Evolutionary conservation across 2,797 vertebrate species (phyloP), one percentile per base, ranked within the genome.

Genomic region (Neosilurus hyrtlii): DNA sequence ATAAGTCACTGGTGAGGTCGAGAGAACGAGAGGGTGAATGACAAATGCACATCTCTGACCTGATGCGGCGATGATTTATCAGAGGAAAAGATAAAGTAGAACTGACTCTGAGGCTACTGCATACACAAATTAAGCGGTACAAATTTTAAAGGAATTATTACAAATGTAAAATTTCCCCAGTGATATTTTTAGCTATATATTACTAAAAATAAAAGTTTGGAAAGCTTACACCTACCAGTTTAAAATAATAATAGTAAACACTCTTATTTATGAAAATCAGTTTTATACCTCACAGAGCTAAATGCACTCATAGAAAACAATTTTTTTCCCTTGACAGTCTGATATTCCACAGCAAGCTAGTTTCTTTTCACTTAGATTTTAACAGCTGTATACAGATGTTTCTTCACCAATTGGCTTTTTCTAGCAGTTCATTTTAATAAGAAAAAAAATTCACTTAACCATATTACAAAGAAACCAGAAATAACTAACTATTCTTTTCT

Each of bases 21-120:
- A 83, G 43, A 37, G 59, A 71, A 79, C 43, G 70, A 82, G 75
- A 79, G 75, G 59, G 63, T 67, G 62, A 78, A 85, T 59, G 74
- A 75, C 59, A 54, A 37, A 74, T 16, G 62, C 77, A 82, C 59
- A 72, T 82, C 82, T 62, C 43, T 86, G 84, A 84, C 84, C 80
- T 72, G 66, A 70, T 43, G 73, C 71, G 37, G 82, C 52, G 72
- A 59, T 67, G 76, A 75, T 86, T 89, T 87, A 87, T 88, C 82
- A 81, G 81, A 51, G 59, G 56, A 51, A 26, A 66, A 65, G 79
- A 43, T 78, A 68, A 72, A 79, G 37, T 57, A 83, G 87, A 62
- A 51, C 59, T 54, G 88, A 88, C 93, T 93, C 93, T 94, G 96
- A 94, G 94, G 94, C 95, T 70, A 79, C 66, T 70, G 66, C 52